Evolutionary conservation across 2,888 invertebrate species (phyloP).

Genomic region (Teleiodes luculella): DNA sequence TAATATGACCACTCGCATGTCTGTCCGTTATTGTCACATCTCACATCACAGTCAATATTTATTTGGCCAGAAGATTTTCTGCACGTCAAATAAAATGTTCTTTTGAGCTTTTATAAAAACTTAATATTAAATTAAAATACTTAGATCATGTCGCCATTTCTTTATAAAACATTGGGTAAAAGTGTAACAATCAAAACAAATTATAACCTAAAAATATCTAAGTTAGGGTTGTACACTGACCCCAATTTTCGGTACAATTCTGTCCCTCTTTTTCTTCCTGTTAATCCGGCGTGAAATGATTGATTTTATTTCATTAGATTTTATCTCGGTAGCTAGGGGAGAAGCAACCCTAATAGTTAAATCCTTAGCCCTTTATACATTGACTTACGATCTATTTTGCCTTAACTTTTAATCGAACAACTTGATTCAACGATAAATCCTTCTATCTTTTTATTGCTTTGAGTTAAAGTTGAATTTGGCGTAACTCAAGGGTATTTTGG

Average conservation of each 20-base stretch:
- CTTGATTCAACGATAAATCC: too few relatives aligned
- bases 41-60: too few relatives aligned
- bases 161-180: too few relatives aligned
- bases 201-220: neutral
- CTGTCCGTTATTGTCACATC: too few relatives aligned
- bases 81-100: too few relatives aligned
- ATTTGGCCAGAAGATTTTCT: too few relatives aligned
- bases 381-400: neutral
- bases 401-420: neutral
- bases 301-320: constrained; percentile 26
- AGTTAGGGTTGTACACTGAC: neutral
- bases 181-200: too few relatives aligned
- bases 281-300: constrained; percentile 48
- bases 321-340: neutral
- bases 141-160: too few relatives aligned
- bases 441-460: neutral
- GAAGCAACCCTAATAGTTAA: neutral
- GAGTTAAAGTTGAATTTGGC: neutral
- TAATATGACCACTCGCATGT: too few relatives aligned
- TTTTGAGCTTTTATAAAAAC: too few relatives aligned
- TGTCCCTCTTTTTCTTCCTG: constrained; percentile 35
- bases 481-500: neutral
- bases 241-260: constrained; percentile 15
- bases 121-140: too few relatives aligned
- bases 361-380: neutral